Base-by-base conservation (phyloP, 2,113 vertebrate genomes). In the Bucco capensis region DNA sequence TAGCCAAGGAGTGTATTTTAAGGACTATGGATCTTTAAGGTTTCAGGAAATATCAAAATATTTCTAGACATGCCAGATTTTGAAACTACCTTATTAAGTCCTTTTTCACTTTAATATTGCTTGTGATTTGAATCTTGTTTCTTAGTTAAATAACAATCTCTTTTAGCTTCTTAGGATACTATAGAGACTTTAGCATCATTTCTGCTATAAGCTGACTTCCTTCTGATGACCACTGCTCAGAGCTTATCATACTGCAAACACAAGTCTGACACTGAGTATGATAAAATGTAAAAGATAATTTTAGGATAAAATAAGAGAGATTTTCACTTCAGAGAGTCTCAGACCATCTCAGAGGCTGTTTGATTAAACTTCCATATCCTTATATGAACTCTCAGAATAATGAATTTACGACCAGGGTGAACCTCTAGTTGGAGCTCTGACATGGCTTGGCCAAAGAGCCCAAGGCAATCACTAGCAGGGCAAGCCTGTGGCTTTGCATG, bases 221-320 rank as follows among this genome's bases (percentile, higher is more conserved):
- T 82, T 18, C 53, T 87, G 46, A 10, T 89, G 54, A 38, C 47
- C 10, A 1, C 18, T 50, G 24, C 49, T 85, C 51, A 38, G 64
- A 58, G 38, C 17, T 94, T 37, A 24, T 46, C 46, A 3, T 50
- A 4, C 12, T 42, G 23, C 42, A 49, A 85, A 62, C 22, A 19
- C 0, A 0, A 80, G 24, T n/a, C n/a, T 2, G 8, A 12, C 19
- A 5, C 46, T 60, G 23, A 15, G 28, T n/a, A 33, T n/a, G 12
- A 21, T 44, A 40, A 83, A 81, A 91, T 31, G 25, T 33, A 33
- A 74, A 56, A 56, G 86, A 33, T 17, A 56, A 5, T 8, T 71
- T 60, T 30, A 54, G n/a, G 24, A 27, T 25, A 53, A 79, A 82
- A 77, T 35, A 70, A 81, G 74, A 50, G 8, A 42, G 18, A 3